A percentile compares a stretch with the other conserved stretches of the same genome.
Evolutionary conservation across 2,113 vertebrate species (phyloP).

Genomic region (Oryctolagus cuniculus): DNA sequence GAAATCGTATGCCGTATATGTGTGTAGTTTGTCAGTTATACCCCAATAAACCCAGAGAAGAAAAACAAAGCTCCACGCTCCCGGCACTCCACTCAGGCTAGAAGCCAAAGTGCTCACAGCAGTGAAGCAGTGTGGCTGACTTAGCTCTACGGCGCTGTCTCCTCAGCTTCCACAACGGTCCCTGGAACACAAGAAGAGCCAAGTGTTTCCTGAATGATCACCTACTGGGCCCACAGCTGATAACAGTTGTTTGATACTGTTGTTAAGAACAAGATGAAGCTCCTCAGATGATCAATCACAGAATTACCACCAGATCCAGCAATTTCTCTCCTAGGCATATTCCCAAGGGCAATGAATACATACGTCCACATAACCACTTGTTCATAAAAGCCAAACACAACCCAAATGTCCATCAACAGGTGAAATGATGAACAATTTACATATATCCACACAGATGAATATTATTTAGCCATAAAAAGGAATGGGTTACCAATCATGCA

Average conservation of each 20-base stretch:
- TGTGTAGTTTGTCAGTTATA: not conserved
- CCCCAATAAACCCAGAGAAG: not conserved
- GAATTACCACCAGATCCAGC: not conserved
- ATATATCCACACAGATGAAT: not conserved
- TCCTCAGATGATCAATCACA: not conserved
- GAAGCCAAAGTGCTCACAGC: not conserved
- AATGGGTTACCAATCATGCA: not conserved
- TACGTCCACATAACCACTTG: not conserved
- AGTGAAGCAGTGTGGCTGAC: not conserved
- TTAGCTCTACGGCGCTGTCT: not conserved
- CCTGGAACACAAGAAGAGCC: not conserved
- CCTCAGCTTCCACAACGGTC: not conserved
- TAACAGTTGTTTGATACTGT: not conserved
- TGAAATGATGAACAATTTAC: not conserved
- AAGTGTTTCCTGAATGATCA: not conserved
- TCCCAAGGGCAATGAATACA: conserved; percentile 15
- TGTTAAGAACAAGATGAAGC: not conserved
- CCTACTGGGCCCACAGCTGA: not conserved
- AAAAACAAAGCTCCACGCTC: not conserved
- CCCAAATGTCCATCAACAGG: not conserved
- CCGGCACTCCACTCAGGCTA: not conserved
- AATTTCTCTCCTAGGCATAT: not conserved
- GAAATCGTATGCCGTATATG: not conserved
- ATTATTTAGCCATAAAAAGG: not conserved
- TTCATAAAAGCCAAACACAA: conserved; percentile 9